phyloP scores from a whole-genome alignment of 2,888 invertebrate genomes.

The Phortica magna region DNA sequence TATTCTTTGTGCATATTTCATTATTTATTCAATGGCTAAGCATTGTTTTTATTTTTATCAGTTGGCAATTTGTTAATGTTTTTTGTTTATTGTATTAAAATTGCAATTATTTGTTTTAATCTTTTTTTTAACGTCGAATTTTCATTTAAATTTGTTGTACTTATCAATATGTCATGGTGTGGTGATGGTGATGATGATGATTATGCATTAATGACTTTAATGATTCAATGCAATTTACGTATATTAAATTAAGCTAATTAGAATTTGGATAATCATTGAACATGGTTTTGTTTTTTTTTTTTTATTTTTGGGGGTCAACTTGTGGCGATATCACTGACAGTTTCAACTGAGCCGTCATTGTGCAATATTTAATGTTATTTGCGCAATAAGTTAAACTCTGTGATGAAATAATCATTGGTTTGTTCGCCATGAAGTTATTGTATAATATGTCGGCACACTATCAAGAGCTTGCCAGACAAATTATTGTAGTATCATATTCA shows the following conservation, averaged over 20 bases:
- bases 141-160: too few species aligned
- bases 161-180: background rate
- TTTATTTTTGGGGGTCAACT: background rate
- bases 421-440: too few species aligned
- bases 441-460: too few species aligned
- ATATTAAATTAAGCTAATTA: background rate
- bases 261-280: background rate
- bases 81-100: constrained; percentile 10
- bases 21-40: constrained; percentile 1
- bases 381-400: too few species aligned
- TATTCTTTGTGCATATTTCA: background rate
- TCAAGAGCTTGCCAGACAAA: too few species aligned
- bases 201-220: background rate
- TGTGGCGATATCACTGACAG: too few species aligned
- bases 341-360: too few species aligned
- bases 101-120: constrained; percentile 3
- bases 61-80: constrained; percentile 6
- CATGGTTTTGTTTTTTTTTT: too few species aligned
- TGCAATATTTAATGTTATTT: too few species aligned
- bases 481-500: too few species aligned
- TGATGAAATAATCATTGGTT: too few species aligned
- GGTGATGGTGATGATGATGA: too few species aligned
- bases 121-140: background rate
- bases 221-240: background rate
- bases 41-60: background rate